Conservation (phyloP, 2,888 invertebrate genomes). For the Agriopis leucophaearia region DNA sequence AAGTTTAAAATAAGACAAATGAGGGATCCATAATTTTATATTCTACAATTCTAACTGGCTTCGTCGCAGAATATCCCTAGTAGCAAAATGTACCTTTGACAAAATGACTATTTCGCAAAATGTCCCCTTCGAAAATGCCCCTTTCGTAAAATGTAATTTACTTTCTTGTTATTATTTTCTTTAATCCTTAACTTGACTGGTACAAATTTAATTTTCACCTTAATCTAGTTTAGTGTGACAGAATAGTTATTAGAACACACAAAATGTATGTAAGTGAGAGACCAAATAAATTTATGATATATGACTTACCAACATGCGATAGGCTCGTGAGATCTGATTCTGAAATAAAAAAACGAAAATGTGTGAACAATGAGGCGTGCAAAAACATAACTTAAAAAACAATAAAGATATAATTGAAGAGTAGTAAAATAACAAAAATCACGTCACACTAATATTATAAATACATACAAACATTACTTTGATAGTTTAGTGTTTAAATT, state of each 20-base stretch:
- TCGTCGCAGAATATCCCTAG: too few species aligned
- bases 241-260: neutral
- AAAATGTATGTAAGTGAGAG: conserved; percentile 41
- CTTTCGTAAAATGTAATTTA: too few species aligned
- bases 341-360: conserved; percentile 81
- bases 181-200: neutral
- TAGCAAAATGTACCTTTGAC: too few species aligned
- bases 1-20: neutral
- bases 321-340: conserved; percentile 88
- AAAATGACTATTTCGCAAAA: too few species aligned
- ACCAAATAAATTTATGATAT: conserved; percentile 32
- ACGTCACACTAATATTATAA: neutral
- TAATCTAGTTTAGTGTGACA: neutral
- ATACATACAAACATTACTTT: too few species aligned
- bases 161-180: too few species aligned
- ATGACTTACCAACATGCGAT: conserved; percentile 88
- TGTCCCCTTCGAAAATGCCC: too few species aligned
- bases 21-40: too few species aligned
- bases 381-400: conserved; percentile 46
- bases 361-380: conserved; percentile 62
- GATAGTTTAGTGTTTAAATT: too few species aligned
- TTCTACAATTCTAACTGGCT: too few species aligned
- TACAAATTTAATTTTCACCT: neutral
- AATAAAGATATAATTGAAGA: neutral
- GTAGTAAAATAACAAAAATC: neutral